Evolutionary conservation across 2,797 vertebrate species (phyloP).

Genomic region (Takifugu ocellatus): DNA sequence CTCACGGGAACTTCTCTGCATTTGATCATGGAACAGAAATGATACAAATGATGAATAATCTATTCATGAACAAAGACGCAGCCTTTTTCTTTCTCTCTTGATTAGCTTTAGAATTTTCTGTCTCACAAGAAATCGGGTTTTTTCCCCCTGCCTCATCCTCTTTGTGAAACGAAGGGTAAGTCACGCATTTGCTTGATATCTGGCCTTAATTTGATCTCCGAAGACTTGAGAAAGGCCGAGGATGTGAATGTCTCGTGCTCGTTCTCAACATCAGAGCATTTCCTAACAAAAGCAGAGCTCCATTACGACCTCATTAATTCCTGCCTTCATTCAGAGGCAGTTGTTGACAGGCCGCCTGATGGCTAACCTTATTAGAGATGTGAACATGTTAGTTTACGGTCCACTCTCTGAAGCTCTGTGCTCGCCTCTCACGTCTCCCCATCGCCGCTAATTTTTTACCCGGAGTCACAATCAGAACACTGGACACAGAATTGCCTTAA

Average conservation of each 20-base stretch:
- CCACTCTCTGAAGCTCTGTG: slow-evolving; percentile 15
- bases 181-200: slow-evolving; percentile 67
- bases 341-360: slow-evolving; percentile 53
- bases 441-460: too few species aligned
- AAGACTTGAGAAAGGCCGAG: slow-evolving; percentile 58
- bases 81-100: slow-evolving; percentile 44
- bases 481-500: too few species aligned
- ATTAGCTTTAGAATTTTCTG: slow-evolving; percentile 57
- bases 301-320: slow-evolving; percentile 66
- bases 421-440: too few species aligned
- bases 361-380: slow-evolving; percentile 57
- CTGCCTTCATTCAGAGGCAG: slow-evolving; percentile 52
- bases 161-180: slow-evolving; percentile 63
- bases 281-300: slow-evolving; percentile 50
- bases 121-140: slow-evolving; percentile 48
- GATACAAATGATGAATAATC: slow-evolving; percentile 75
- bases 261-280: slow-evolving; percentile 57
- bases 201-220: slow-evolving; percentile 69
- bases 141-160: slow-evolving; percentile 21
- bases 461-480: too few species aligned
- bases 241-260: slow-evolving; percentile 59
- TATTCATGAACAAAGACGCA: slow-evolving; percentile 74
- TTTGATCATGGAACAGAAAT: slow-evolving; percentile 74
- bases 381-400: slow-evolving; percentile 40
- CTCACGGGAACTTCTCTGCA: slow-evolving; percentile 64